These are phyloP conservation scores for Oophaga sylvatica DNA, from an alignment of 2,797 vertebrate genomes.

Conservation along the genomic window DNA sequence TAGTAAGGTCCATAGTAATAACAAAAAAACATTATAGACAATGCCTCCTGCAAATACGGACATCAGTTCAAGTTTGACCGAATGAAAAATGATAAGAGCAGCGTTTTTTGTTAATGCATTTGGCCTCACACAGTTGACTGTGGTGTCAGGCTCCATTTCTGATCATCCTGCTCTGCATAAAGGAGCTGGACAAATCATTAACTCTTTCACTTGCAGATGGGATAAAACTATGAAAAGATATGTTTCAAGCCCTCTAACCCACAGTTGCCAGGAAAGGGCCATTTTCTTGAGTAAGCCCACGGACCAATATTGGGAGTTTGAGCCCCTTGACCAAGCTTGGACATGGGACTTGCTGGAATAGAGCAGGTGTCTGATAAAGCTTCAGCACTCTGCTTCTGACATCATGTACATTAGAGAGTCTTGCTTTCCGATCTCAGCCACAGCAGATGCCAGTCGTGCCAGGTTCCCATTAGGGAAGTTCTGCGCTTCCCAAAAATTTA, in stretches of 20 bases:
- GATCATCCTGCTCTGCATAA: conserved; percentile 58
- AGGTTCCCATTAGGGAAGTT: conserved; percentile 98
- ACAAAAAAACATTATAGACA: conserved; percentile 33
- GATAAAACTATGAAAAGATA: conserved; percentile 26
- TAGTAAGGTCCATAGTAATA: conserved; percentile 35
- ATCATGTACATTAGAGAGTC: conserved; percentile 94
- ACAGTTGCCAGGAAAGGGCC: conserved; percentile 38
- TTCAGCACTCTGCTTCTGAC: conserved; percentile 95
- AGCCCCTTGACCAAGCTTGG: conserved; percentile 44
- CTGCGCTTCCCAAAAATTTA: conserved; percentile 96
- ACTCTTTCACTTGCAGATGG: conserved; percentile 33
- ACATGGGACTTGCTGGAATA: conserved; percentile 47
- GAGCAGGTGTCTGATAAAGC: accelerated
- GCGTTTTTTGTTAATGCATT: conserved; percentile 11
- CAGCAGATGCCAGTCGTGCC: conserved; percentile 92
- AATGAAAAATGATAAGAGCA: conserved; percentile 25
- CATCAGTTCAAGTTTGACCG: conserved; percentile 23
- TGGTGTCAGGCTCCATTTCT: conserved; percentile 31
- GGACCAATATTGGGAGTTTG: conserved; percentile 13
- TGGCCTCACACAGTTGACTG: conserved; percentile 11
- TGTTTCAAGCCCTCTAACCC: conserved; percentile 29
- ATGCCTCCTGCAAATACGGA: conserved; percentile 22
- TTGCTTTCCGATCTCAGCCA: conserved; percentile 97
- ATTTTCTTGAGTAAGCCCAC: conserved; percentile 23
- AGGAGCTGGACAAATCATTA: conserved; percentile 45